phyloP scores from a whole-genome alignment of 2,888 invertebrate genomes.

The Phytoseiulus persimilis region DNA sequence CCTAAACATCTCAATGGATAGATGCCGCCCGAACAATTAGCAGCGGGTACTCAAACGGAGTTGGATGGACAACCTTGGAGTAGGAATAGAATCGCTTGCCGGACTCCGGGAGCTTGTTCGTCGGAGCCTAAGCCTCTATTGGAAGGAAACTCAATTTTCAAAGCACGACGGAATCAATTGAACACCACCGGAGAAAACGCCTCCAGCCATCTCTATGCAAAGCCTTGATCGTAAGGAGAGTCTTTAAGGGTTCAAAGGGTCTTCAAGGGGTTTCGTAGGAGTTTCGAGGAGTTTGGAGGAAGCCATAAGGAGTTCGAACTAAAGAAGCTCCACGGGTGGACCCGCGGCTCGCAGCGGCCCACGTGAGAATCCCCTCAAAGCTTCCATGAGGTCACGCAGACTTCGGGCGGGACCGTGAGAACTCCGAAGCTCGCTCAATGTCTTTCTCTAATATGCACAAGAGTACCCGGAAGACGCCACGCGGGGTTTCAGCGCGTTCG shows the following conservation, averaged over 20 bases:
- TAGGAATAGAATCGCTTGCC: not conserved
- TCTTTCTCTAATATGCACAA: not conserved
- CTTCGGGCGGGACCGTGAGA: not conserved
- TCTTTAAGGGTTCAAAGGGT: not conserved
- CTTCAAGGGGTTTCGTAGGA: not conserved
- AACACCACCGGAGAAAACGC: not conserved
- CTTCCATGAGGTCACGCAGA: not conserved
- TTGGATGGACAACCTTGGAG: not conserved
- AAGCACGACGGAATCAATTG: not conserved
- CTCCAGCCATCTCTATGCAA: not conserved
- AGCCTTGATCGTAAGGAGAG: not conserved
- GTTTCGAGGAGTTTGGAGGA: not conserved
- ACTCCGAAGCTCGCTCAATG: not conserved
- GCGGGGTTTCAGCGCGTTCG: not conserved
- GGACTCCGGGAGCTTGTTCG: not conserved
- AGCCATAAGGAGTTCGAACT: not conserved
- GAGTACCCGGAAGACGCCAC: not conserved
- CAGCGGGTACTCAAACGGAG: not conserved
- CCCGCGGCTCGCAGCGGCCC: not conserved
- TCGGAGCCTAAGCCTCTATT: not conserved
- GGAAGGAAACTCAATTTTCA: not conserved
- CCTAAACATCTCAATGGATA: not conserved
- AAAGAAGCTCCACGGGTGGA: not conserved
- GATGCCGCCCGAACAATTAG: not conserved
- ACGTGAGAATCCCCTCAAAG: not conserved